Evolutionary conservation across 2,888 invertebrate species (phyloP).

Genomic region (Cephus rjabovi): DNA sequence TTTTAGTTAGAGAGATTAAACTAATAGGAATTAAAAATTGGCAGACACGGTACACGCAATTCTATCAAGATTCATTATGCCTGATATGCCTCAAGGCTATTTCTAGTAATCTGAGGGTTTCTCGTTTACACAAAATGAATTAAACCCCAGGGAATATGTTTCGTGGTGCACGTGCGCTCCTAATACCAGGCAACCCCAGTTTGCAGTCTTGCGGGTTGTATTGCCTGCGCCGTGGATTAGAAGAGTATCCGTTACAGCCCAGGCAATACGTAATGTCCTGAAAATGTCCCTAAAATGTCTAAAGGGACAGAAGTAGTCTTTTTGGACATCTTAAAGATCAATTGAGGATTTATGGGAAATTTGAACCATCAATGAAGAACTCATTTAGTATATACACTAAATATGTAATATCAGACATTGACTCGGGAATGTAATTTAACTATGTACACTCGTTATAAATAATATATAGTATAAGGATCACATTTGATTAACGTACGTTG

Average conservation of each 20-base stretch:
- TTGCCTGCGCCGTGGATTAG: not conserved
- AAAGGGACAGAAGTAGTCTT: not conserved
- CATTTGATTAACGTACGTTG: not conserved
- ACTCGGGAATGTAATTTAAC: not conserved
- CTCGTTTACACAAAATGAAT: not conserved
- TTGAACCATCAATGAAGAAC: not conserved
- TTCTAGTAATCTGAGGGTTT: not conserved
- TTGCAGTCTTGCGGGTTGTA: slow-evolving; percentile 1
- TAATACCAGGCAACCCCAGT: slow-evolving; percentile 6
- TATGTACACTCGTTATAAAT: not conserved
- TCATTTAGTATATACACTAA: not conserved
- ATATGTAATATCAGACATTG: not conserved
- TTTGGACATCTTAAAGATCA: not conserved
- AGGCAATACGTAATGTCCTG: too few relatives aligned
- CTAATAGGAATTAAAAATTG: not conserved
- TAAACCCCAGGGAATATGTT: not conserved
- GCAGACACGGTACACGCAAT: not conserved
- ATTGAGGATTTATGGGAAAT: not conserved
- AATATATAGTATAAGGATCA: not conserved
- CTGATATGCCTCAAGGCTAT: not conserved
- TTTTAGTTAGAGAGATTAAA: not conserved
- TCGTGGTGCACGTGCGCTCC: not conserved
- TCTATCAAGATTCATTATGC: not conserved
- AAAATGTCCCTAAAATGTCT: not conserved
- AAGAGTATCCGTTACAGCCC: not conserved